Evolutionary conservation across 1,140 invertebrate species (phyloP), one percentile per base, ranked within the genome.

Genomic region (Philotrypesis tridentata): DNA sequence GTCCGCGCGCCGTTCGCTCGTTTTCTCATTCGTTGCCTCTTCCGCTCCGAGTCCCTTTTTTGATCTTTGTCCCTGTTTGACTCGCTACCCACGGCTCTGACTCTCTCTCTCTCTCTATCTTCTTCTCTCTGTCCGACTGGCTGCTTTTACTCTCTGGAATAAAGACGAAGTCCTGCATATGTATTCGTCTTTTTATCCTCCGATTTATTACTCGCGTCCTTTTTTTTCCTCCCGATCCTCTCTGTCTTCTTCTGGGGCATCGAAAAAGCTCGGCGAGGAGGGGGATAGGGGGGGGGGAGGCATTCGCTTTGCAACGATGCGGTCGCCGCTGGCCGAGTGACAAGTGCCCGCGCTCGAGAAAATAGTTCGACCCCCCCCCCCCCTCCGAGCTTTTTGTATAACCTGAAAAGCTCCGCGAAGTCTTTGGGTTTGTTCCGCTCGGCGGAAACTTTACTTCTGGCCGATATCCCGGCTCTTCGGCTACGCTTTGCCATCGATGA

Each of bases 341-440:
- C 75, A 78, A 78, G 63, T 68, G 67, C 8, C 37, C 23, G 6
- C 8, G 6, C 8, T 12, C 21, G 40, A 43, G 61, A 61, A 65
- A 76, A 76, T 76, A 76, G n/a, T 76, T 76, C 33, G 33, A 76
- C 48, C 60, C 60, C n/a, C n/a, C n/a, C n/a, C n/a, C n/a, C n/a
- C n/a, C n/a, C n/a, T n/a, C n/a, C 11, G 31, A 31, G 21, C 27
- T 65, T 65, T 65, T 65, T 65, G 25, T 21, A n/a, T n/a, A n/a
- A n/a, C 3, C 21, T 17, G 48, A 55, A 55, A 4, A 55, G 48
- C 48, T 55, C 21, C 14, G 14, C 48, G 48, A 55, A 55, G 67
- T 25, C 67, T 31, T 33, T 29, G 67, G 67, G 29, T 33, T 70
- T 33, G 67, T 29, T 70, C 67, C 17, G 67, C 17, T 70, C 31